Base-by-base conservation (phyloP, 2,888 invertebrate species). In the Coremacera marginata region DNA sequence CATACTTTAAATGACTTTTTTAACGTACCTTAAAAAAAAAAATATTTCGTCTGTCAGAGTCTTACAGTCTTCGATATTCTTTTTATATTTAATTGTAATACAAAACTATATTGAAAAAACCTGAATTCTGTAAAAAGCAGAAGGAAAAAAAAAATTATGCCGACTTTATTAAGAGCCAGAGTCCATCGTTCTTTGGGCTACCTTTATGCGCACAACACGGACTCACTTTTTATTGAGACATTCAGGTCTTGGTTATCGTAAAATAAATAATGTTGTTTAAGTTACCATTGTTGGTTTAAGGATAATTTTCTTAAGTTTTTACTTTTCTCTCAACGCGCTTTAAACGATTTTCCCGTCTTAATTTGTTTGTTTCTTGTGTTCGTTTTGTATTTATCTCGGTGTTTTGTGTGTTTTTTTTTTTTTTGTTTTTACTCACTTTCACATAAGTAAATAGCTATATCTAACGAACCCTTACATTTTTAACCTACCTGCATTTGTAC, bases 151-250 rank as follows among this genome's bases (percentile, higher is more conserved):
- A 44, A 44, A 11, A 44, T 44, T 11, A 14, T 44, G 44, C 44
- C 14, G 44, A 44, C 44, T 44, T 44, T 44, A 44, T 44, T 44
- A 1, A 44, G 44, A 44, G 14, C 11, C 44, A 44, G 14, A 44
- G 14, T 2, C 31, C 22, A 22, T 44, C 22, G 27, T 70, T 60
- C 67, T 44, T 71, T 62, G 16, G 14, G 70, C 34, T 68, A 19
- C 63, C 31, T 31, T 22, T 70, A 70, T n/a, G 16, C 34, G 44
- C 52, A 70, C 60, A 52, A 16, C 44, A 57, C 27, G 67, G 62
- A 77, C 67, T 19, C 82, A 82, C 81, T 82, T 82, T 82, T 84
- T 85, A 86, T 86, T 83, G 84, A 86, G 85, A 85, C 86, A 86
- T 86, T 82, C 85, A 84, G 85, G 82, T 82, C 83, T 84, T 84